Base-by-base conservation (phyloP, 2,888 invertebrate genomes). In the Leucophora obtusa region DNA sequence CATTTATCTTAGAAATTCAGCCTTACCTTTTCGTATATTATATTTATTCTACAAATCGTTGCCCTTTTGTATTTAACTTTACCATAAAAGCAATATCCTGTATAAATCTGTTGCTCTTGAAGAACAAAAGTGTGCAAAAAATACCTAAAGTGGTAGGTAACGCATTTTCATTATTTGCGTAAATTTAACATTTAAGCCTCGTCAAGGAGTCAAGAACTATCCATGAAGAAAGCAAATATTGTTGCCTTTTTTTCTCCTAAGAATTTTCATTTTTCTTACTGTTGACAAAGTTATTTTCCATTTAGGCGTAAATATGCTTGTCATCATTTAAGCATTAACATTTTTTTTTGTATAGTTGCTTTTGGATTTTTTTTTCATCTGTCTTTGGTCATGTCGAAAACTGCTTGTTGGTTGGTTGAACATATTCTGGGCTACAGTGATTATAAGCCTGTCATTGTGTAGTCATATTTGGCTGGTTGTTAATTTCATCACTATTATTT, bases 281-380 rank as follows among this genome's bases (percentile, higher is more conserved):
- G 21, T 43, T 71, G 56, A 24, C 56, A 38, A 24, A 51, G 69
- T 59, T 60, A 86, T 87, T 87, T 87, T 84, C 83, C 85, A 83
- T 84, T 74, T 72, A 62, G 70, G 72, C 79, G 71, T 82, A 78
- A 83, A 80, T 75, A 77, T 77, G 74, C 62, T 70, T 83, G 83
- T 83, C 83, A 83, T 82, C 82, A 82, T 83, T 83, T 81, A 53
- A 62, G 65, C 75, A 66, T 80, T 75, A 78, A 69, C 50, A 35
- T 68, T 72, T 62, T 51, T 54, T 50, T 47, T 1, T 24, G 11
- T 17, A 28, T 28, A 17, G 17, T 54, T 47, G 6, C 35, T 43
- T n/a, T 21, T 53, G 11, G 15, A 10, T n/a, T 66, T 59, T 53
- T 71, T 18, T 54, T 66, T 54, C 51, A 68, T 18, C 38, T 51